Evolutionary conservation across 1,140 invertebrate genomes (phyloP).

Genomic region (Eumeta japonica): DNA sequence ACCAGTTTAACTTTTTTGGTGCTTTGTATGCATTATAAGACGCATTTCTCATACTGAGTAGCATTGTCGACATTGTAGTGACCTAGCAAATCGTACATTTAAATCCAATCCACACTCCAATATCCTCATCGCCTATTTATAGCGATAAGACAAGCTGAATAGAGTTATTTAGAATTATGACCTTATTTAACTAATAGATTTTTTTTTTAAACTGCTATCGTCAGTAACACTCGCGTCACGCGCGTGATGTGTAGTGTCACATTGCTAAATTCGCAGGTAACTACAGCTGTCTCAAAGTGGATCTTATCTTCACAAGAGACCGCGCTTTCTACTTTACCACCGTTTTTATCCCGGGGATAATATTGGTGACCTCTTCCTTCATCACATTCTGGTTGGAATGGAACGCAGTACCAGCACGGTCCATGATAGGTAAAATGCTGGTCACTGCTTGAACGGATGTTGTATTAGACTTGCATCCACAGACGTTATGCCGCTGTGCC

Average conservation of each 20-base stretch:
- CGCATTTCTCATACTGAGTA: too few relatives aligned
- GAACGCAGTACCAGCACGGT: slow-evolving; percentile 86
- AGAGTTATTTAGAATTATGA: slow-evolving; percentile 56
- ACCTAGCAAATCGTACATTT: too few relatives aligned
- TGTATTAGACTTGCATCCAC: slow-evolving; percentile 30
- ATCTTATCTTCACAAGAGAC: slow-evolving; percentile 78
- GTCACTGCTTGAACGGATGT: slow-evolving; percentile 45
- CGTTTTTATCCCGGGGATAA: slow-evolving; percentile 88
- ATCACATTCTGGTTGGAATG: slow-evolving; percentile 92
- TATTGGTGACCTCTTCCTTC: slow-evolving; percentile 87
- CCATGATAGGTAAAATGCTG: slow-evolving; percentile 76
- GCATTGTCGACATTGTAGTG: too few relatives aligned
- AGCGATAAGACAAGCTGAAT: too few relatives aligned
- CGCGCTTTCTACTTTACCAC: slow-evolving; percentile 88
- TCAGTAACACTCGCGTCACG: slow-evolving; percentile 24
- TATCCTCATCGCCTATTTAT: too few relatives aligned
- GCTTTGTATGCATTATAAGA: too few relatives aligned
- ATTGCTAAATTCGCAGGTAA: slow-evolving; percentile 73
- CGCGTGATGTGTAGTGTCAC: too few relatives aligned
- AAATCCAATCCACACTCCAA: too few relatives aligned
- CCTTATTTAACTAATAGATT: too few relatives aligned
- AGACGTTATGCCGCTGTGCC: too few relatives aligned
- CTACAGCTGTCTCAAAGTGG: slow-evolving; percentile 86
- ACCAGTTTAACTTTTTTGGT: too few relatives aligned
- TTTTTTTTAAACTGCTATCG: slow-evolving; percentile 15